Base-by-base conservation (phyloP, 2,797 vertebrate genomes). In the Danio tinwini region DNA sequence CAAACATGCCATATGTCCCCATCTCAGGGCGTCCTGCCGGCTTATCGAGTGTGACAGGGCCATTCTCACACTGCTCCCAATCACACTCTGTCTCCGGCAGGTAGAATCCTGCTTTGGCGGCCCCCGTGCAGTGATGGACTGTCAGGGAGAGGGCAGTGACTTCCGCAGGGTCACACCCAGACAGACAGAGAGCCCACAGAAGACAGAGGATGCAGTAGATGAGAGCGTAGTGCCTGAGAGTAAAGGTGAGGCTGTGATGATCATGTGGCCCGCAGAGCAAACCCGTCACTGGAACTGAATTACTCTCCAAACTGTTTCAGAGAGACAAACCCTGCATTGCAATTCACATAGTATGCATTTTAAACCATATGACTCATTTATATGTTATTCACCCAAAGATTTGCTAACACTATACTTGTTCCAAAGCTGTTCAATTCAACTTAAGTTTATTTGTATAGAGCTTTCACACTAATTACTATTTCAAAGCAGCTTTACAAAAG, bases 1-100 rank as follows among this genome's bases (percentile, higher is more conserved):
- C 93, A 94, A 93, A 93, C 91, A 92, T 90, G 92, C 93, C 93
- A 94, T 93, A 93, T 94, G 93, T 94, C 92, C 92, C 91, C 90
- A 88, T 92, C 92, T 91, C 91, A 92, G 93, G 93, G 91, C 90
- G 90, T 91, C 90, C 91, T 90, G 89, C 91, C 91, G 91, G 91
- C 93, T 94, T 93, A 92, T 93, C 90, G 90, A 92, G 91, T 93
- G 91, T 94, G 93, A 94, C 93, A 93, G 90, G 92, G 93, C 93
- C 92, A 92, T 93, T 93, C 92, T 92, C 91, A 94, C 93, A 90
- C 89, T 88, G 89, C 90, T 93, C 89, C 93, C 92, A 93, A 93
- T 93, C 92, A 93, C 90, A 92, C 93, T 90, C 89, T 85, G 91
- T 92, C 91, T 91, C 91, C 91, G 53, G 55, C 53, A 55, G 81